phyloP scores from a whole-genome alignment of 1,140 invertebrate species.

The Belonocnema kinseyi region DNA sequence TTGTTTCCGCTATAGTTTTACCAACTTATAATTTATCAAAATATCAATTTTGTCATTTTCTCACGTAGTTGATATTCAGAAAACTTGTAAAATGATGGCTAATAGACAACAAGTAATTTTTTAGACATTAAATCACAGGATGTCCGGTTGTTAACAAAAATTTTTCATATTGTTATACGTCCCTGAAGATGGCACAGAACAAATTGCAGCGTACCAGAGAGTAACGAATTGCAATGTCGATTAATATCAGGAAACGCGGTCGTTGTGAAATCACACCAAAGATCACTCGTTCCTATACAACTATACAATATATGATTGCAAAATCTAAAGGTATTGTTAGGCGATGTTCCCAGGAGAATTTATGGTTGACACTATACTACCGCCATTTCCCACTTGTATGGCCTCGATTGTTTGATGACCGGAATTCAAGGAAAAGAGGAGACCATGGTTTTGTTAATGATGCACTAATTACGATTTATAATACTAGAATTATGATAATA shows the following conservation, averaged over 20 bases:
- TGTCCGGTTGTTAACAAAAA: conserved; percentile 4
- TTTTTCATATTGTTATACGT: background rate
- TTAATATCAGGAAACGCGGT: conserved; percentile 19
- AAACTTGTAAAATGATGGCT: too few relatives aligned
- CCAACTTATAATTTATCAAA: too few relatives aligned
- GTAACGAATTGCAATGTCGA: conserved; percentile 30
- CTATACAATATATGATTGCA: conserved; percentile 7
- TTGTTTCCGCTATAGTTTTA: too few relatives aligned
- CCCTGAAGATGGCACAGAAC: background rate
- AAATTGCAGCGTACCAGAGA: conserved; percentile 11
- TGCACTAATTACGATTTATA: background rate
- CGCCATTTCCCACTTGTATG: conserved; percentile 14
- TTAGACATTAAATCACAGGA: background rate
- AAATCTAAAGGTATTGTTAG: conserved; percentile 18
- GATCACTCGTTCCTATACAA: background rate
- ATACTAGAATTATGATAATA: background rate
- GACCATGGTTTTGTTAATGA: background rate
- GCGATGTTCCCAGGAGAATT: conserved; percentile 2
- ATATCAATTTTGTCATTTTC: too few relatives aligned
- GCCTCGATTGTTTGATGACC: conserved; percentile 30
- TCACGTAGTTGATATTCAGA: too few relatives aligned
- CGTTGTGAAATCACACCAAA: conserved; percentile 14
- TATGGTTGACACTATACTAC: conserved; percentile 28
- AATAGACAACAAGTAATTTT: too few relatives aligned
- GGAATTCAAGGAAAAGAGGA: background rate